phyloP scores from a whole-genome alignment of 1,140 invertebrate genomes.

The Goniozus legneri region DNA sequence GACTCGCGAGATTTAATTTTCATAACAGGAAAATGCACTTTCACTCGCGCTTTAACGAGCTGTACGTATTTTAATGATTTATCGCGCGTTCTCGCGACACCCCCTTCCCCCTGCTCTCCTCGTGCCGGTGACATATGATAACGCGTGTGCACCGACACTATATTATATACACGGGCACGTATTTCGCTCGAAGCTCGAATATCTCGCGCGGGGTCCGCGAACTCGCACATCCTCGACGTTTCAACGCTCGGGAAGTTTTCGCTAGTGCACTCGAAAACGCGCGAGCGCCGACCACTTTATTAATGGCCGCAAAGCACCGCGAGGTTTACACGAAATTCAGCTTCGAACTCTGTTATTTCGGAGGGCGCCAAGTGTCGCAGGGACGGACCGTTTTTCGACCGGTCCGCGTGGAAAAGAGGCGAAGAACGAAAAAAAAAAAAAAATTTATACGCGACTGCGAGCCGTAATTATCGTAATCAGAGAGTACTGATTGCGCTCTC shows the following conservation, averaged over 20 bases:
- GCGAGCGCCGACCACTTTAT: conserved; percentile 18
- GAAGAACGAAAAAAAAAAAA: not conserved
- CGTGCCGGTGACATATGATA: too few relatives aligned
- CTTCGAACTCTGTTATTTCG: conserved; percentile 24
- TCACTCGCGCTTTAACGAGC: too few relatives aligned
- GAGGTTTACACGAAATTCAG: conserved; percentile 24
- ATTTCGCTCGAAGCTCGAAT: conserved; percentile 15
- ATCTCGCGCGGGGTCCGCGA: conserved; percentile 11
- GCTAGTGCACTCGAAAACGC: conserved; percentile 12
- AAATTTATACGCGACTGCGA: conserved; percentile 10
- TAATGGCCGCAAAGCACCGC: conserved; percentile 25
- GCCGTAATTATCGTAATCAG: conserved; percentile 9
- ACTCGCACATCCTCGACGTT: not conserved
- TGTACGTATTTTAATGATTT: too few relatives aligned
- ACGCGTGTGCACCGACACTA: conserved; percentile 13
- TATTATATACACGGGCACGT: too few relatives aligned
- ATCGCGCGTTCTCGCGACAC: too few relatives aligned
- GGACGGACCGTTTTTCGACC: not conserved
- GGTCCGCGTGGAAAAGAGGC: not conserved
- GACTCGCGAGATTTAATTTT: too few relatives aligned
- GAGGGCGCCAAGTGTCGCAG: not conserved
- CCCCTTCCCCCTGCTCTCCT: too few relatives aligned
- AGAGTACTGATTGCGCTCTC: too few relatives aligned
- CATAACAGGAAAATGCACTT: too few relatives aligned
- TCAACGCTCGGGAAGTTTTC: conserved; percentile 5